Base-by-base conservation (phyloP, 2,113 vertebrate genomes). In the Actenoides lindsayi region DNA sequence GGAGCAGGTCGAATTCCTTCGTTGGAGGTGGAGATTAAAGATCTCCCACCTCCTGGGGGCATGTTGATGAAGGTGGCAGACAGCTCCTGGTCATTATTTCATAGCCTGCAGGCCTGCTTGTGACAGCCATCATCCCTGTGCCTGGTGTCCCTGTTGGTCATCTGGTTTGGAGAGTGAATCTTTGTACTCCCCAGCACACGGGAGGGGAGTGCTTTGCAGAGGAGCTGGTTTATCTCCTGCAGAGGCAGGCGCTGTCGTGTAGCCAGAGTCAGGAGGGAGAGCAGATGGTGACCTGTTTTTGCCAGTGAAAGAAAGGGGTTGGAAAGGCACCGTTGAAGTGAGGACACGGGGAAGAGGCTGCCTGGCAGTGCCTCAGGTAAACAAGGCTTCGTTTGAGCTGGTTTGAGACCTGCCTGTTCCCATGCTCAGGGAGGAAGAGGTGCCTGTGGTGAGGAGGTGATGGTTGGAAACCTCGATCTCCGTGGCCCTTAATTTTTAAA, bases 281-380 rank as follows among this genome's bases (percentile, higher is more conserved):
- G 90, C 95, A 95, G 92, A 93, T 95, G 95, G 95, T 94, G 90
- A 88, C 94, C 94, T 90, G 95, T 4, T 74, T 86, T 65, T 76
- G 91, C 85, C 94, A 88, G 90, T 57, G 88, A 76, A 70, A 41
- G 87, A 74, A n/a, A 28, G 65, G 73, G 90, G 65, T 5, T 87
- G 90, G 94, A 35, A 65, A 85, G 73, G 48, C 76, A 19, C 48
- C 5, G 5, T 6, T n/a, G 94, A 69, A 77, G 78, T 6, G 46
- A 44, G 94, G 85, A 51, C 74, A 6, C 0, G 1, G 80, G 84
- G 48, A 46, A 79, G 74, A 25, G 31, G 41, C 57, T 73, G 57
- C 56, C 54, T 15, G 75, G 79, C 70, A 44, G 19, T 1, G n/a
- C 37, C 48, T 48, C 53, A 9, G 62, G 11, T 82, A 31, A 41